phyloP scores from a whole-genome alignment of 2,797 vertebrate species.

The Etheostoma perlongum region DNA sequence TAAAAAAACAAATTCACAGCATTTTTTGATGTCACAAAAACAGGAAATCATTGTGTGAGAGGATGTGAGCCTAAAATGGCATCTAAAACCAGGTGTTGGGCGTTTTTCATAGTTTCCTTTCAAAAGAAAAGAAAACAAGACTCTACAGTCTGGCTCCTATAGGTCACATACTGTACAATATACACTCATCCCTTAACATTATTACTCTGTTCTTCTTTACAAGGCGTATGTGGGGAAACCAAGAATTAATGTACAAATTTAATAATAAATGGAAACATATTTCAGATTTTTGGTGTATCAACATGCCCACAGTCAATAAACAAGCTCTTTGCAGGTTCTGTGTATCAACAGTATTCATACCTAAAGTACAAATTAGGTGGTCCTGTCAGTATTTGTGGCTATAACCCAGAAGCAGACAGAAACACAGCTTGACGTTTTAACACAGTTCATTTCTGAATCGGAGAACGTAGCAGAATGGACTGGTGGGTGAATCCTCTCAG shows the following conservation, averaged over 20 bases:
- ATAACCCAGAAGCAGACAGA: too few relatives aligned
- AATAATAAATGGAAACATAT: background rate
- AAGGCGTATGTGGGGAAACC: background rate
- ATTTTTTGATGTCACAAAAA: background rate
- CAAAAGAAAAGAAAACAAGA: slow-evolving; percentile 7
- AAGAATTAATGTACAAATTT: background rate
- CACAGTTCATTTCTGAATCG: too few relatives aligned
- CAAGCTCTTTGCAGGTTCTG: background rate
- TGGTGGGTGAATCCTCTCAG: too few relatives aligned
- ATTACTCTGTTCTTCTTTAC: slow-evolving; percentile 39
- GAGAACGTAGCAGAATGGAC: too few relatives aligned
- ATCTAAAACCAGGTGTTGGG: slow-evolving; percentile 15
- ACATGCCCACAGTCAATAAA: too few relatives aligned
- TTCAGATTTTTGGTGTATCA: background rate
- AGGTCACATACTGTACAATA: background rate
- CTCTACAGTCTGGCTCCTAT: background rate
- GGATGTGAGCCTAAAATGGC: slow-evolving; percentile 19
- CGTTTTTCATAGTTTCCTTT: slow-evolving; percentile 40
- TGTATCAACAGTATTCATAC: background rate
- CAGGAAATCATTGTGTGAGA: slow-evolving; percentile 6
- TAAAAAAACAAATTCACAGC: background rate
- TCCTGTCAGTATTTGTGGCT: too few relatives aligned
- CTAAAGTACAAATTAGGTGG: background rate
- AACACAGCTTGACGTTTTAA: too few relatives aligned
- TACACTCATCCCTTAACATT: background rate